These are phyloP conservation scores for Acanthococcus lagerstroemiae DNA, from an alignment of 2,888 invertebrate genomes.

Conservation along the genomic window DNA sequence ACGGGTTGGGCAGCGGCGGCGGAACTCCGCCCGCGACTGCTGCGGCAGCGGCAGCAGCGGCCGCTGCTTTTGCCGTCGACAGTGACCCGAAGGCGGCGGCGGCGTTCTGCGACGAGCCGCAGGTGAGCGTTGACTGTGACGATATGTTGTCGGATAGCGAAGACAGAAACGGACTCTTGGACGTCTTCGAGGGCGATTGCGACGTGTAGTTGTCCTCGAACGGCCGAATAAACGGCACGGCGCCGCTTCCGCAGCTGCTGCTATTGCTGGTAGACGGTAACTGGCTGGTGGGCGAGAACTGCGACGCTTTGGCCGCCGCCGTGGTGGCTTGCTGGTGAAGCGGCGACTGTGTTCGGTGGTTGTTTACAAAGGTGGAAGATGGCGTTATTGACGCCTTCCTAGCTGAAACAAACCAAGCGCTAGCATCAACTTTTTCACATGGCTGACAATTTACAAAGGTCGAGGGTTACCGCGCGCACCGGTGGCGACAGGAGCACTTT, in stretches of 20 bases:
- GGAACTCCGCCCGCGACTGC: neutral
- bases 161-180: slow-evolving; percentile 11
- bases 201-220: slow-evolving; percentile 18
- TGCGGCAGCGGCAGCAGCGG: neutral
- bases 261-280: slow-evolving; percentile 6
- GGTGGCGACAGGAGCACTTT: no score
- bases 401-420: slow-evolving; percentile 48
- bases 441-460: no score
- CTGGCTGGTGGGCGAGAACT: slow-evolving; percentile 8
- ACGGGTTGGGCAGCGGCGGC: slow-evolving; percentile 4
- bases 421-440: slow-evolving; percentile 32
- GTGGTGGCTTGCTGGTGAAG: neutral
- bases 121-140: neutral
- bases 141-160: slow-evolving; percentile 5
- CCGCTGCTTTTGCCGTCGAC: no score
- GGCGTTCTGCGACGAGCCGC: neutral
- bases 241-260: no score
- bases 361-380: slow-evolving; percentile 3
- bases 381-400: slow-evolving; percentile 52
- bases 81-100: no score
- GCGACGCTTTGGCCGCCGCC: neutral
- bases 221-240: slow-evolving; percentile 6
- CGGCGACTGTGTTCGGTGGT: neutral
- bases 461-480: no score
- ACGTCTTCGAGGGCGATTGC: neutral